Evolutionary conservation across 1,140 invertebrate species (phyloP), one percentile per base, ranked within the genome.

Genomic region (Ooceraea biroi): DNA sequence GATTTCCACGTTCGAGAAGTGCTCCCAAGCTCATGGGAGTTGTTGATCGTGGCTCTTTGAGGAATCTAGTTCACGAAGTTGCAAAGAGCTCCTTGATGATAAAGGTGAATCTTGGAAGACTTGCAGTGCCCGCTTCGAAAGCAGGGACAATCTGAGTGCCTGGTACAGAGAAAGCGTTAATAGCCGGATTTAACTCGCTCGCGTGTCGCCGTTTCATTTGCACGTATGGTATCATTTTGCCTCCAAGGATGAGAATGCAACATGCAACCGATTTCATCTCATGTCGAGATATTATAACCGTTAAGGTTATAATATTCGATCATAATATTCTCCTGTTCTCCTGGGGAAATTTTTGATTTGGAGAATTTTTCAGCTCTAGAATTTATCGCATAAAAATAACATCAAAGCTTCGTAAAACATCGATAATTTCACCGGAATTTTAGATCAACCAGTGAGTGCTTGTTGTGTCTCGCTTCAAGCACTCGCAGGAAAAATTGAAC

Each of bases 21-120:
- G 66, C 76, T 44, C 36, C 14, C n/a, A 22, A n/a, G 73, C 27
- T 50, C 36, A 22, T 17, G 19, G 50, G 48, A 57, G 76, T 52
- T 50, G 46, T 78, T 78, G 48, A 57, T 69, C 48, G 30, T 57
- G 22, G 27, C 30, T 69, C 50, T 80, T 80, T 58, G 76, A 80
- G 65, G 17, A 71, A 71, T 80, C 65, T 63, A 80, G 65, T 71
- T 80, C 76, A 12, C 36, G n/a, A 80, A 80, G 76, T 80, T 69
- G n/a, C 50, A 11, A 65, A 7, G 25, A 57, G 17, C 17, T 48
- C 1, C 58, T 44, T 17, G 22, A 69, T 12, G 50, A 71, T 44
- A 4, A n/a, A 48, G 30, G 30, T 68, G 65, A 46, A 10, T 57
- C 48, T 25, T 46, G 22, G 48, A 66, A 30, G 66, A 52, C 30